A percentile compares a stretch with the other conserved stretches of the same genome.
phyloP scores from a whole-genome alignment of 2,113 vertebrate genomes.

The Ranitomeya variabilis region DNA sequence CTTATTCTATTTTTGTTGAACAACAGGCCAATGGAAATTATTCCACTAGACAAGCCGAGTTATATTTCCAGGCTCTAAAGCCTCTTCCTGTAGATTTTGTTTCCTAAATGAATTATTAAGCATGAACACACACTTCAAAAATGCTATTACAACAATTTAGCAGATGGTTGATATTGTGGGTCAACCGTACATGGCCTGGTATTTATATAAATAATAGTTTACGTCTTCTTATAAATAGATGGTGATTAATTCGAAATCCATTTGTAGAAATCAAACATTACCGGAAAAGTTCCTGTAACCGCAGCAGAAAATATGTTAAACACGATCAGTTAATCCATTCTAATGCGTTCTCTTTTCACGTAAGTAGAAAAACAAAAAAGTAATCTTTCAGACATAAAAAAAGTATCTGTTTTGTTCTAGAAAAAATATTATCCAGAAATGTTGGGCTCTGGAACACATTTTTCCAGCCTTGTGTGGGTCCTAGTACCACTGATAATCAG shows the following conservation, averaged over 20 bases:
- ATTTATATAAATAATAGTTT: conserved; percentile 85
- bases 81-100: conserved; percentile 66
- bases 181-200: conserved; percentile 71
- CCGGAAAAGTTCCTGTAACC: conserved; percentile 79
- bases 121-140: conserved; percentile 70
- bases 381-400: neutral
- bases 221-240: conserved; percentile 82
- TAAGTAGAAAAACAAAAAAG: conserved; percentile 28
- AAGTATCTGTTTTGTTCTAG: neutral
- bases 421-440: no score
- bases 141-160: conserved; percentile 72
- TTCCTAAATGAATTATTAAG: conserved; percentile 67
- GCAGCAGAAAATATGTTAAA: conserved; percentile 74
- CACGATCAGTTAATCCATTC: conserved; percentile 69
- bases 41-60: conserved; percentile 68
- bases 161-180: conserved; percentile 71
- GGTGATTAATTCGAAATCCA: conserved; percentile 83
- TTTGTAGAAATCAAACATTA: conserved; percentile 74
- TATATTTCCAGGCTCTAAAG: conserved; percentile 61
- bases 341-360: conserved; percentile 71
- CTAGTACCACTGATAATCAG: no score
- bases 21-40: conserved; percentile 61
- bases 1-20: conserved; percentile 63
- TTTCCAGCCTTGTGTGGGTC: no score
- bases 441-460: no score